Evolutionary conservation across 2,113 vertebrate genomes (phyloP).

Genomic region (Junco hyemalis): DNA sequence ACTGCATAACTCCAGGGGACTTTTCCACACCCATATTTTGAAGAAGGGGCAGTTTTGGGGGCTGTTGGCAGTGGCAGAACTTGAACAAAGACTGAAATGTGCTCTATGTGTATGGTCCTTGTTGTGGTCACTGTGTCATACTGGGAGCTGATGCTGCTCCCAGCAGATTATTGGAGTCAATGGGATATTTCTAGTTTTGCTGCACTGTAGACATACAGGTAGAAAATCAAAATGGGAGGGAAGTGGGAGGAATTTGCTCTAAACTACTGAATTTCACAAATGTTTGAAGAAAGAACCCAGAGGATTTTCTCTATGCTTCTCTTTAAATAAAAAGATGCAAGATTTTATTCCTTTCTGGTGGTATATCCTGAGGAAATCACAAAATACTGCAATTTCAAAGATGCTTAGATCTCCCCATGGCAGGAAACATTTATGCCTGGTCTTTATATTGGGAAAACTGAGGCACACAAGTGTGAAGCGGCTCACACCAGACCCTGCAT

Average conservation of each 20-base stretch:
- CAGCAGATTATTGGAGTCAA: neutral
- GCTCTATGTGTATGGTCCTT: neutral
- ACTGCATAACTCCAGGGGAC: neutral
- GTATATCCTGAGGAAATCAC: neutral
- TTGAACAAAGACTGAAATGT: neutral
- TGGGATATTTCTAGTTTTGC: neutral
- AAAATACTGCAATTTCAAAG: neutral
- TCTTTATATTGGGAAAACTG: neutral
- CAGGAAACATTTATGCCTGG: neutral
- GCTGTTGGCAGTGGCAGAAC: neutral
- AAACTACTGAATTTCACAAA: neutral
- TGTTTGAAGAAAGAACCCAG: neutral
- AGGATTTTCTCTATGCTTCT: neutral
- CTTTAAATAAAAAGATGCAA: neutral
- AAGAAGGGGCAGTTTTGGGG: neutral
- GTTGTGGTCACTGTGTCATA: rapidly evolving
- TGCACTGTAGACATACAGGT: neutral
- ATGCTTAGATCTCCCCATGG: neutral
- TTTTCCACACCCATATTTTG: neutral
- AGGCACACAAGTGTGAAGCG: neutral
- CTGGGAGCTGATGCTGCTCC: neutral
- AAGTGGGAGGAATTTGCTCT: neutral
- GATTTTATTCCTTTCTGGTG: neutral
- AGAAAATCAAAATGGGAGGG: neutral
- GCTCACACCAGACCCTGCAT: neutral